phyloP scores from a whole-genome alignment of 2,797 vertebrate genomes.

The Mus caroli region DNA sequence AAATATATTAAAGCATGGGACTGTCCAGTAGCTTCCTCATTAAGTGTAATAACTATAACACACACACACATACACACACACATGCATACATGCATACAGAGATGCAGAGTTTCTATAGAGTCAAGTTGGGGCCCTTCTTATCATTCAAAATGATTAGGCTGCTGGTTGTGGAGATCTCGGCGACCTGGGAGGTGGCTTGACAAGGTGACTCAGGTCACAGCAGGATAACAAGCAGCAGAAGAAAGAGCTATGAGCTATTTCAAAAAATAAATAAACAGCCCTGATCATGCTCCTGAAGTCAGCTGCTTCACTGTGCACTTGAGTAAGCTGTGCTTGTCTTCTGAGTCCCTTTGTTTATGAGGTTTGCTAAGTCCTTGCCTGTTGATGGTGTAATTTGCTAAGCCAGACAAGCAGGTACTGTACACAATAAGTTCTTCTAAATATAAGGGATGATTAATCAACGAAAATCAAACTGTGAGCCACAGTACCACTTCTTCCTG shows the following conservation, averaged over 20 bases:
- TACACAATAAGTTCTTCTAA: constrained; percentile 91
- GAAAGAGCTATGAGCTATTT: constrained; percentile 80
- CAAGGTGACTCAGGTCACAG: constrained; percentile 82
- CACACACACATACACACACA: no score
- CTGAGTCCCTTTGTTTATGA: constrained; percentile 80
- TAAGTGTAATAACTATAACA: neutral
- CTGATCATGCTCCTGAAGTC: constrained; percentile 59
- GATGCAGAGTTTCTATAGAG: neutral
- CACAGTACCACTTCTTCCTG: constrained; percentile 93
- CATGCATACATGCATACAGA: neutral
- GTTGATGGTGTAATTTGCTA: constrained; percentile 76
- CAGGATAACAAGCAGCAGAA: constrained; percentile 84
- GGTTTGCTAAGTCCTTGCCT: constrained; percentile 73
- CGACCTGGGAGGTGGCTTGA: constrained; percentile 80
- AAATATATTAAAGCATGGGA: neutral
- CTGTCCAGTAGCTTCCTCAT: neutral
- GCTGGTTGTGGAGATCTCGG: constrained; percentile 47
- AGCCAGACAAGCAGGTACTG: constrained; percentile 83
- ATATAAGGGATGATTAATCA: constrained; percentile 96
- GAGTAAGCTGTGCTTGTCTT: constrained; percentile 76
- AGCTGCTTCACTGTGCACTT: constrained; percentile 61
- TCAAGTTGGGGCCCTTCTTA: constrained; percentile 47
- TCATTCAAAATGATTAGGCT: constrained; percentile 73
- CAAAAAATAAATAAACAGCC: constrained; percentile 84
- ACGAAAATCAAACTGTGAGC: constrained; percentile 92